Evolutionary conservation across 2,888 invertebrate species (phyloP), one percentile per base, ranked within the genome.

Genomic region (Sphecodes monilicornis): DNA sequence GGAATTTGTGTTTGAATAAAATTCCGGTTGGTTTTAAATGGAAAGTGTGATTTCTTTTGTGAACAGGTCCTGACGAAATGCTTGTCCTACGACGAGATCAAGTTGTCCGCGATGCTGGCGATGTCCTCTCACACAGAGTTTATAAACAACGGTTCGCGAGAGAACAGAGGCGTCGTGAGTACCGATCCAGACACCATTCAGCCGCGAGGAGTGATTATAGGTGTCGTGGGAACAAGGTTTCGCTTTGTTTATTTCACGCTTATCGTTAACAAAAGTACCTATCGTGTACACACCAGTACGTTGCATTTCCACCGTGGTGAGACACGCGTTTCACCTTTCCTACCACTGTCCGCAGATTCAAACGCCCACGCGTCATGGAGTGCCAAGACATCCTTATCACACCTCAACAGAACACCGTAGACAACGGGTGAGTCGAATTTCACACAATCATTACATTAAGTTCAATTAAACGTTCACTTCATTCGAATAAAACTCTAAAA

Each of bases 51-150:
- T 29, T 75, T 36, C 54, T 36, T 0, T 60, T 68, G 4, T 3
- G 13, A 50, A 41, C 77, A 93, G 93, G 84, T 95, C 0, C 92
- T 96, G 4, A 95, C 95, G 36, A 95, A 96, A 87, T 96, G 96
- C 86, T 93, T 97, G 39, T 96, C 96, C 75, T 97, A 97, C 89
- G 97, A 97, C 76, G 97, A 97, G 92, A 95, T 97, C 88, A 97
- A 96, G 90, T 87, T 97, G 1, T 96, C 96, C 0, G 95, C 96
- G 0, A 95, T 96, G 94, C 94, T 97, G 73, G 96, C 95, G 43
- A 95, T 96, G 1, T 96, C 96, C n/a, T 96, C 96, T 0, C 95
- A 95, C 76, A 96, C 96, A 0, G 95, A 95, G 87, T 97, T 96
- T 87, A 95, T 96, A 76, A 97, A 97, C 82, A 95, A 96, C 82